phyloP scores from a whole-genome alignment of 37 sponge, comb jelly and placozoan species.

The Ephydatia muelleri region DNA sequence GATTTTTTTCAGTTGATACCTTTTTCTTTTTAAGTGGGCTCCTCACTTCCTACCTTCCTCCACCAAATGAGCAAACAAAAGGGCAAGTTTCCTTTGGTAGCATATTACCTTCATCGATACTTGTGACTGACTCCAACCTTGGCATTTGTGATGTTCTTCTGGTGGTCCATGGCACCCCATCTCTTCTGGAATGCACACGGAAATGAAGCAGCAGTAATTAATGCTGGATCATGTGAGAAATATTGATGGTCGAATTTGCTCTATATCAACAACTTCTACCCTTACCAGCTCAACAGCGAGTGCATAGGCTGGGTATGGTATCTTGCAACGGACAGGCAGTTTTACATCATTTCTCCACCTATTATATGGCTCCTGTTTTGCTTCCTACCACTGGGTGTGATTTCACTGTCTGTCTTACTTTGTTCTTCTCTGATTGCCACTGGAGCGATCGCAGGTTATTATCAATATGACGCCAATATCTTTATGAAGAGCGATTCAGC shows the following conservation, averaged over 20 bases:
- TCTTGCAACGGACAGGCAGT: slow-evolving; percentile 92
- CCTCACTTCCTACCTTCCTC: slow-evolving; percentile 68
- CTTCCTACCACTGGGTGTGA: slow-evolving; percentile 51
- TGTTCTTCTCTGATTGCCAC: slow-evolving; percentile 16
- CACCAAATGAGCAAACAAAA: slow-evolving; percentile 57
- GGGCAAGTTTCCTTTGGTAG: slow-evolving; percentile 60
- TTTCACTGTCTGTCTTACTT: slow-evolving; percentile 10
- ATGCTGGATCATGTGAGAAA: slow-evolving; percentile 30
- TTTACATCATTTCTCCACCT: slow-evolving; percentile 78
- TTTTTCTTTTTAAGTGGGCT: slow-evolving; percentile 88
- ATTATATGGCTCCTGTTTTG: slow-evolving; percentile 62
- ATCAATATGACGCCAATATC: slow-evolving; percentile 30
- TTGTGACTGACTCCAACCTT: slow-evolving; percentile 81
- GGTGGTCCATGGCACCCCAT: slow-evolving; percentile 47
- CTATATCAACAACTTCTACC: slow-evolving; percentile 93
- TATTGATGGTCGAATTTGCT: slow-evolving; percentile 93
- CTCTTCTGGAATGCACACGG: not conserved
- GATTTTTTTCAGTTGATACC: slow-evolving; percentile 74
- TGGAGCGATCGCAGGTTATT: slow-evolving; percentile 56
- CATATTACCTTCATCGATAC: slow-evolving; percentile 78
- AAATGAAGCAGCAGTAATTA: not conserved
- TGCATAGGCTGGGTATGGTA: slow-evolving; percentile 92
- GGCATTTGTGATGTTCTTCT: slow-evolving; percentile 67
- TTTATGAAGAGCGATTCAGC: not conserved
- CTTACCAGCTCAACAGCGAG: slow-evolving; percentile 38